Evolutionary conservation across 1,140 invertebrate species (phyloP), one percentile per base, ranked within the genome.

Genomic region (Sycophaga agraensis): DNA sequence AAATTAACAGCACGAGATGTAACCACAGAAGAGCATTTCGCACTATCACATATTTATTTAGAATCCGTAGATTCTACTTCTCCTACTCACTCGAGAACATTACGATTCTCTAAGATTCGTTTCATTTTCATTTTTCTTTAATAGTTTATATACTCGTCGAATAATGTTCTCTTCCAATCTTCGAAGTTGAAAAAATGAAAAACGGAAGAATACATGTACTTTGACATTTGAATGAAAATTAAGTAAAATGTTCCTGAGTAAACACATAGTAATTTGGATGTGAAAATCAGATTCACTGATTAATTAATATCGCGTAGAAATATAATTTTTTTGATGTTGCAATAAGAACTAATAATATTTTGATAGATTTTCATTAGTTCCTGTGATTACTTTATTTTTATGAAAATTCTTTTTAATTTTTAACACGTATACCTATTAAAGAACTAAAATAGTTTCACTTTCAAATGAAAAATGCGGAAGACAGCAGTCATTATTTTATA

Each of bases 1-100:
- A 49, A 51, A 50, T 57, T 51, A 57, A 19, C 48, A 58, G 56
- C 28, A 59, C 49, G 49, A 45, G 43, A 64, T 51, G 49, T 59
- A 48, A 39, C 42, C 50, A 59, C 56, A 64, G 51, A 50, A 66
- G 43, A 66, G 55, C 49, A 65, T 59, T 65, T 62, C 58, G 59
- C 56, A 59, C 64, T 62, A 66, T 66, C 64, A 66, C 64, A 66
- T 59, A 62, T 63, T 43, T 49, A 56, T 43, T 51, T 58, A 60
- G 64, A 65, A 62, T 62, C 59, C 35, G 49, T 65, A 66, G 55
- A 62, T 62, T 62, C 64, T 61, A 61, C 24, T 14, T 58, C 28
- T n/a, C 11, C 16, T 51, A 62, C 16, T 37, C 16, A 4, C 22
- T 28, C n/a, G 39, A 61, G 50, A 61, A 63, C 43, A 49, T 19